phyloP scores from a whole-genome alignment of 2,113 vertebrate genomes.

The Psittacara wagleri region DNA sequence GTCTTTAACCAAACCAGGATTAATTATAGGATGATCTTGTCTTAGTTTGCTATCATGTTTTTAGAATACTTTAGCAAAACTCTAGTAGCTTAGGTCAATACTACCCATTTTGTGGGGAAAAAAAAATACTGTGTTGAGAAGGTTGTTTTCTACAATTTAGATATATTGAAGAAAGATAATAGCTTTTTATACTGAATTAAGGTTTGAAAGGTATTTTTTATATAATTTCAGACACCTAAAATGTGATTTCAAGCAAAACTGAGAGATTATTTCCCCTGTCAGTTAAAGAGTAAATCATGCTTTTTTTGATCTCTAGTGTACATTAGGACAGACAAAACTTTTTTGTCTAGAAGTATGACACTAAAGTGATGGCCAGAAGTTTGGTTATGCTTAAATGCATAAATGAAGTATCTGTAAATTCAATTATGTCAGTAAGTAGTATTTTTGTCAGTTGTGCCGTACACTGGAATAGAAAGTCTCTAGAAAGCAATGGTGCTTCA shows the following conservation, averaged over 20 bases:
- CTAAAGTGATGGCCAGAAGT: not conserved
- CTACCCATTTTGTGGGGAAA: not conserved
- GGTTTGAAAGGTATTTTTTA: not conserved
- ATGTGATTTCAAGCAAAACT: not conserved
- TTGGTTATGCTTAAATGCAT: not conserved
- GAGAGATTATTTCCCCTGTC: not conserved
- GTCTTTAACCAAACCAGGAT: not conserved
- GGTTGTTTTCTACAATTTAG: not conserved
- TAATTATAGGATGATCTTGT: not conserved
- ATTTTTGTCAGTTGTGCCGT: not conserved
- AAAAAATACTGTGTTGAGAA: not conserved
- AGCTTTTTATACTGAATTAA: not conserved
- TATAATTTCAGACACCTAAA: not conserved
- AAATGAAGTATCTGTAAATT: not conserved
- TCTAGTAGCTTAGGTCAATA: not conserved
- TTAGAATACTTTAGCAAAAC: not conserved
- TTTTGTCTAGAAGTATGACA: not conserved
- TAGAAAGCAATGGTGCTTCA: not conserved
- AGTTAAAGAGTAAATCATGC: constrained; percentile 16
- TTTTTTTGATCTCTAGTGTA: constrained; percentile 27
- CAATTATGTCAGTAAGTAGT: not conserved
- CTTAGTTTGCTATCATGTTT: not conserved
- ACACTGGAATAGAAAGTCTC: not conserved
- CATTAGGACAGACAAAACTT: not conserved
- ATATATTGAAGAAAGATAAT: not conserved